These are phyloP conservation scores for Girardia tigrina DNA, from an alignment of 2,888 invertebrate genomes.

Conservation along the genomic window DNA sequence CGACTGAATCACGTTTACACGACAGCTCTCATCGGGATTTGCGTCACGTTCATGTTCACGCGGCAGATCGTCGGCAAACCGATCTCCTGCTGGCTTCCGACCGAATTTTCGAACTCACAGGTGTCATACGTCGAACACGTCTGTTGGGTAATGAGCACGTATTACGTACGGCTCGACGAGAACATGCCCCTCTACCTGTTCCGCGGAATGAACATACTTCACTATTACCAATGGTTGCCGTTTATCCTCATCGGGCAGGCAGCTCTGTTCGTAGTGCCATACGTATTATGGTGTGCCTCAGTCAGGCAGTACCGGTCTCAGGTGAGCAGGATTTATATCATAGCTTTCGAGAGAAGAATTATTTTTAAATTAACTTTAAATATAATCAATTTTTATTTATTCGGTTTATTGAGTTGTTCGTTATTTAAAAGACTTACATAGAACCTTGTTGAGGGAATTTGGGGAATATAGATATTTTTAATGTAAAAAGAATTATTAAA, in stretches of 20 bases:
- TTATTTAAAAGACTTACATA: too few relatives aligned
- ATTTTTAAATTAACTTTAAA: background rate
- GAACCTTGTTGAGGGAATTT: too few relatives aligned
- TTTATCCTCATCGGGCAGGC: conserved; percentile 35
- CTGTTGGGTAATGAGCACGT: conserved; percentile 8
- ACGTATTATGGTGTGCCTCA: background rate
- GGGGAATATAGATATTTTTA: too few relatives aligned
- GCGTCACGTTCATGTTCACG: background rate
- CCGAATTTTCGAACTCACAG: background rate
- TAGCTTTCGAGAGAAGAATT: background rate
- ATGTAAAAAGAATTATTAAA: too few relatives aligned
- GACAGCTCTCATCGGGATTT: background rate
- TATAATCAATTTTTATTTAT: too few relatives aligned
- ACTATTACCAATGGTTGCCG: conserved; percentile 37
- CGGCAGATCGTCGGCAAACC: background rate
- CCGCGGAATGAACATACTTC: background rate
- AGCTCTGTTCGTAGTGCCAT: background rate
- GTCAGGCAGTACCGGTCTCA: background rate
- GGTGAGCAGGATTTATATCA: background rate
- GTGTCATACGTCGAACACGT: background rate
- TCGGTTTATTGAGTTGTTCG: too few relatives aligned
- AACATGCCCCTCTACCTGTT: background rate
- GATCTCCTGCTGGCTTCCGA: background rate
- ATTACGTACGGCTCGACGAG: background rate
- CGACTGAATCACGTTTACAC: background rate